Base-by-base conservation (phyloP, 1,140 invertebrate species). In the Hesperophylax magnus region DNA sequence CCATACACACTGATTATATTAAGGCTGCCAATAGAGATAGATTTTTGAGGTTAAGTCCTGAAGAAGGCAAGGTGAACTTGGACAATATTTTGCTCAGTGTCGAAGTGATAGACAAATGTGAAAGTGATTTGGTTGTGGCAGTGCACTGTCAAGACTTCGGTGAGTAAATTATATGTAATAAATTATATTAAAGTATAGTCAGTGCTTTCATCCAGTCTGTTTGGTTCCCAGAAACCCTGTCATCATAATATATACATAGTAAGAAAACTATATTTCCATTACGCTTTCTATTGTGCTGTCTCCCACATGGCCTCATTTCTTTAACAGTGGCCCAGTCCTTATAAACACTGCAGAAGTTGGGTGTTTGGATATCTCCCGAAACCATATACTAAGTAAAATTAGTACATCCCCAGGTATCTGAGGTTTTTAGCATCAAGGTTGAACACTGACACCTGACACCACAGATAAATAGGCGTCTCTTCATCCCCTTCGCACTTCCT, bases 121-220 rank as follows among this genome's bases (percentile, higher is more conserved):
- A 85, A n/a, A 86, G 87, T 22, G 86, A 87, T 47, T 87, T 88
- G 77, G 86, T 91, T 52, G 88, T 93, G 0, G 89, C 91, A 71
- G 82, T 93, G 1, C 88, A 89, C 11, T 93, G 92, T 85, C 89
- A 92, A 85, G 91, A 92, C 83, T 92, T 92, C 80, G 85, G 89
- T 90, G 86, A 89, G 87, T 87, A 71, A 75, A 74, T n/a, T n/a
- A n/a, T n/a, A n/a, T n/a, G n/a, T n/a, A 65, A 54, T 72, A 18
- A 9, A 24, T 22, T 24, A 14, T 65, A 31, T 11, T 47, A 47
- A 17, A 27, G 63, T 8, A 39, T 39, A 31, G 31, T 7, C 31
- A 31, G 31, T 31, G 31, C 7, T 31, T 3, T 31, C 31, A 31
- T 31, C 7, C 31, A 3, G 7, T 7, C 31, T 2, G 31, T 31